A percentile compares a stretch with the other conserved stretches of the same genome.
Conservation (phyloP, 2,888 invertebrate species). For the Parnassius apollo region DNA sequence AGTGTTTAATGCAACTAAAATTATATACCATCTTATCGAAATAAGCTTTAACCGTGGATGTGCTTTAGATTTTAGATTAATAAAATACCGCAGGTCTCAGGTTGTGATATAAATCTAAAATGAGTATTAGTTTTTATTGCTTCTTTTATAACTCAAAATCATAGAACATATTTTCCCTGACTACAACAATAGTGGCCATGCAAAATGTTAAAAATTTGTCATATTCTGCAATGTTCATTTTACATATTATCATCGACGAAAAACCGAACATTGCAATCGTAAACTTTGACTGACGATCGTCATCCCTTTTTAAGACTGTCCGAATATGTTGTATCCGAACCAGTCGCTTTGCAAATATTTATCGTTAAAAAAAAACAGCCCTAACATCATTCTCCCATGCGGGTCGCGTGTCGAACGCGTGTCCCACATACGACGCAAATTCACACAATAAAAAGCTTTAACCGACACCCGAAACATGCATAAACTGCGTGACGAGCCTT, state of each 20-base stretch:
- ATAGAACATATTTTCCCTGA: slow-evolving; percentile 9
- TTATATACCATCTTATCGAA: no score
- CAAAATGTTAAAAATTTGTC: slow-evolving; percentile 9
- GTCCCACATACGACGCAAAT: slow-evolving; percentile 74
- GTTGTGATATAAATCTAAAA: no score
- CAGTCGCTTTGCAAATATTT: slow-evolving; percentile 55
- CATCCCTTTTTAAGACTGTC: slow-evolving; percentile 35
- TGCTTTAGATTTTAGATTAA: no score
- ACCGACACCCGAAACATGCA: slow-evolving; percentile 56
- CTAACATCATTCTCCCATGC: slow-evolving; percentile 51
- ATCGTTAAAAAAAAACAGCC: slow-evolving; percentile 49
- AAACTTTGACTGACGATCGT: slow-evolving; percentile 22
- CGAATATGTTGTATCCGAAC: slow-evolving; percentile 39
- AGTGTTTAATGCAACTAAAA: no score
- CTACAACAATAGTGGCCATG: slow-evolving; percentile 8
- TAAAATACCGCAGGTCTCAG: no score
- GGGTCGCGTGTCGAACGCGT: slow-evolving; percentile 75
- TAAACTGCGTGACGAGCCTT: slow-evolving; percentile 50
- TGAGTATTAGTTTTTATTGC: not conserved
- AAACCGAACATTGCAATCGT: slow-evolving; percentile 30
- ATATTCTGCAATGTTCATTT: slow-evolving; percentile 21
- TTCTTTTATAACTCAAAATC: slow-evolving; percentile 11
- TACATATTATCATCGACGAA: slow-evolving; percentile 2
- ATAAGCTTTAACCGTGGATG: no score
- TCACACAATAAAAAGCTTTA: slow-evolving; percentile 60